Evolutionary conservation across 1,140 invertebrate species (phyloP).

Genomic region (Drosophila eugracilis): DNA sequence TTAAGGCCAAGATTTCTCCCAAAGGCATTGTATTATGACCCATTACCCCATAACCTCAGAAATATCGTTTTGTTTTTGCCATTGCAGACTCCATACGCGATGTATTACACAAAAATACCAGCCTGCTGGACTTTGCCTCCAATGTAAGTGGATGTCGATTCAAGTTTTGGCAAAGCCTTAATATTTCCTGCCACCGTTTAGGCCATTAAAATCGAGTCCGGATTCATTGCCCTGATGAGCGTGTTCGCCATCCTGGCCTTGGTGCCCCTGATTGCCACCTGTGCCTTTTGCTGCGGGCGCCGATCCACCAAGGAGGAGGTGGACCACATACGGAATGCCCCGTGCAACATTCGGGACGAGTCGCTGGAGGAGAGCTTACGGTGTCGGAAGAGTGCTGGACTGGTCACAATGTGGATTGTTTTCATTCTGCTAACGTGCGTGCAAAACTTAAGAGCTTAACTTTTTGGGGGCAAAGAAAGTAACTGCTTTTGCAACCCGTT

Average conservation of each 20-base stretch:
- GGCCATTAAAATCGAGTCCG: slow-evolving; percentile 85
- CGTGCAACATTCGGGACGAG: slow-evolving; percentile 74
- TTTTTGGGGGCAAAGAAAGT: background rate
- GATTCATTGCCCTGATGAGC: slow-evolving; percentile 84
- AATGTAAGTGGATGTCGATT: slow-evolving; percentile 64
- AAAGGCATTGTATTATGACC: too few relatives aligned
- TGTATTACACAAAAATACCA: slow-evolving; percentile 79
- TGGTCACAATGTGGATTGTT: slow-evolving; percentile 84
- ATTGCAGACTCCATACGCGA: slow-evolving; percentile 73
- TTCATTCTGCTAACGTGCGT: slow-evolving; percentile 85
- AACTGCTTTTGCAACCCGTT: slow-evolving; percentile 23
- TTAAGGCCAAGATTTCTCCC: too few relatives aligned
- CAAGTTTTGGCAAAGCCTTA: background rate
- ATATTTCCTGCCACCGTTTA: slow-evolving; percentile 14
- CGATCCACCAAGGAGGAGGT: slow-evolving; percentile 62
- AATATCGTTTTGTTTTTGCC: background rate
- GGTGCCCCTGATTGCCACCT: slow-evolving; percentile 77
- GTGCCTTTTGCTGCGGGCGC: slow-evolving; percentile 79
- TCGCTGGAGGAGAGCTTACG: slow-evolving; percentile 66
- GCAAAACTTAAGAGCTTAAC: background rate
- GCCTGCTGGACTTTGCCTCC: slow-evolving; percentile 73
- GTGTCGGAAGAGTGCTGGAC: slow-evolving; percentile 77
- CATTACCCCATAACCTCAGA: too few relatives aligned
- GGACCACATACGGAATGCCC: slow-evolving; percentile 64
- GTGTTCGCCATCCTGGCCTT: slow-evolving; percentile 81